These are phyloP conservation scores for Reticulitermes lucifugus DNA, from an alignment of 2,888 invertebrate genomes.

Conservation along the genomic window DNA sequence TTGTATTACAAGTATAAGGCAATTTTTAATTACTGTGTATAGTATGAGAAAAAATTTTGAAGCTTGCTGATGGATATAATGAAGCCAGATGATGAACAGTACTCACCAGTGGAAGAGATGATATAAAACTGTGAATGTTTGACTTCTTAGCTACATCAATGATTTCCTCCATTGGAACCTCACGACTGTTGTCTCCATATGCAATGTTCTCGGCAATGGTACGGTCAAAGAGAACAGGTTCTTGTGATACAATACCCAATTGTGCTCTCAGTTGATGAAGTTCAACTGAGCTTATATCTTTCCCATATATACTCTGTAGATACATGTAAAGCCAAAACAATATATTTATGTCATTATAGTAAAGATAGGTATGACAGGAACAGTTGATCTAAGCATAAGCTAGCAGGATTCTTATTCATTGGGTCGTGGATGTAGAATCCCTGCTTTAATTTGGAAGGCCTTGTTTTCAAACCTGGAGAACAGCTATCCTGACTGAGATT, in stretches of 20 bases:
- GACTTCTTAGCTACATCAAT: conserved; percentile 84
- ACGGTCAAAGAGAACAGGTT: conserved; percentile 90
- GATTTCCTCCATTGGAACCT: conserved; percentile 76
- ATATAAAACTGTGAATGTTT: conserved; percentile 88
- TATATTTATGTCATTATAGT: no score
- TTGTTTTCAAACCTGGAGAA: no score
- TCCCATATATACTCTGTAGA: conserved; percentile 56
- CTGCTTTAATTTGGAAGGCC: no score
- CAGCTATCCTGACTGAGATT: no score
- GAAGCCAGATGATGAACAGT: conserved; percentile 17
- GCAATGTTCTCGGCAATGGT: conserved; percentile 92
- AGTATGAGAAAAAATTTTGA: no score
- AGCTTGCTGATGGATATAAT: no score
- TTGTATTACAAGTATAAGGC: no score
- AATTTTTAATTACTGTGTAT: no score
- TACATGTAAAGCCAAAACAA: not conserved
- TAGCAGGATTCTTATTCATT: no score
- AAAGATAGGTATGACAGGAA: no score
- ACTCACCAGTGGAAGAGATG: conserved; percentile 78
- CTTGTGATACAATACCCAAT: conserved; percentile 79
- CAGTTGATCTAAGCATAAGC: no score
- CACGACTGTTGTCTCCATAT: not conserved
- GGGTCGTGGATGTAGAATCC: no score
- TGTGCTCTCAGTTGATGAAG: conserved; percentile 47
- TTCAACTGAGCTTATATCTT: conserved; percentile 43